Base-by-base conservation (phyloP, 2,113 vertebrate genomes). In the Zosterops borbonicus region DNA sequence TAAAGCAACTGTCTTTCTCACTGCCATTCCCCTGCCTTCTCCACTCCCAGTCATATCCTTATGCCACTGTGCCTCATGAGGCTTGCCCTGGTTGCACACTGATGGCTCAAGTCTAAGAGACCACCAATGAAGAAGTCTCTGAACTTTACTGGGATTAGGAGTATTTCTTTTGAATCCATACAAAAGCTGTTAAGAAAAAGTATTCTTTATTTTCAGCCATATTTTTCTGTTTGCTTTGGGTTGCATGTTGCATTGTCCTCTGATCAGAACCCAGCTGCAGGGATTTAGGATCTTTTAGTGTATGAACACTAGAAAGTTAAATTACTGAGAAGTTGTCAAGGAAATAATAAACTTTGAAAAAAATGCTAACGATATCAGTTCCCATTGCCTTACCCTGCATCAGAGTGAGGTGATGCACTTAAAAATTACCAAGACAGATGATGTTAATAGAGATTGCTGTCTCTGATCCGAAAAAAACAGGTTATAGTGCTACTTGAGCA, bases 271-370 rank as follows among this genome's bases (percentile, higher is more conserved):
- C 39, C 53, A 78, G 0, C 41, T 82, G 39, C 39, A 56, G 64
- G 82, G 37, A 60, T 78, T 53, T 70, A 90, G 33, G 58, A 68
- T 39, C 39, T 87, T 59, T 37, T 35, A 77, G 33, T 82, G 9
- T 63, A 60, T 79, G 79, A 95, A 59, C 35, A 13, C 50, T 67
- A 44, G 27, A 49, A 86, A 82, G 39, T 82, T 78, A 84, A 90
- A 79, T 64, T 47, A 87, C n/a, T 60, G 33, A 67, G 37, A 74
- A 74, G 39, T 28, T 84, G 71, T 9, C 37, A 90, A 71, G 55
- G 33, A 80, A 86, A 81, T 77, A 77, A 94, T 77, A 77, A 94
- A 58, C 17, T 20, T 16, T 47, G 14, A 35, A 62, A 94, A 86
- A 84, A 78, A 17, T 23, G 19, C 24, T 59, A 56, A 27, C 55